Evolutionary conservation across 1,140 invertebrate genomes (phyloP), one percentile per base, ranked within the genome.

Genomic region (Scaptomyza pallida): DNA sequence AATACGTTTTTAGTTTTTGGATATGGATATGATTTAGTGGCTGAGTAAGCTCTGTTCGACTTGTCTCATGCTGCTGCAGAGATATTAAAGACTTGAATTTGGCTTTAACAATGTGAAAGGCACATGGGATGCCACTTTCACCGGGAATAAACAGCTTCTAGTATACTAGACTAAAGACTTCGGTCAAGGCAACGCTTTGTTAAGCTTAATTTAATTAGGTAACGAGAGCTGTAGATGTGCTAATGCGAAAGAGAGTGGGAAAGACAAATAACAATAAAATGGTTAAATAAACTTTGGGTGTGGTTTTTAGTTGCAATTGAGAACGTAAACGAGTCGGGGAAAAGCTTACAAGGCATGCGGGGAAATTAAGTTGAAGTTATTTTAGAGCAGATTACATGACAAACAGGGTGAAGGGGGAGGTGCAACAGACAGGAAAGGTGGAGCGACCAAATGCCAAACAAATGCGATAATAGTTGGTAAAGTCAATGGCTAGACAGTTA

Each of bases 391-490:
- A 77, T 81, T 81, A 81, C 35, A 37, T 50, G 23, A 15, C 12
- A 51, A 35, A 13, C 2, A 50, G 6, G 40, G 5, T 19, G 30
- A 43, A 47, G 23, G 2, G 33, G 8, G n/a, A n/a, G n/a, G n/a
- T n/a, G n/a, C n/a, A n/a, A 4, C 9, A 21, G 13, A 2, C 12
- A 40, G 17, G 2, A 16, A 40, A 30, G 60, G 21, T 35, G 60
- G 59, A 82, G 72, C 65, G 62, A 33, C 37, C 76, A 72, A 82
- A 79, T 86, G 81, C 81, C 80, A 86, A 86, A 85, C 81, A 85
- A 85, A 85, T 85, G 81, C 80, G 81, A 85, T 85, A 85, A 85
- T 85, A 85, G 81, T 88, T 86, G 82, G 64, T 77, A 70, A 77
- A 86, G 64, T 86, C 81, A 74, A 74, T 86, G 81, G 82, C 82